A percentile compares a stretch with the other conserved stretches of the same genome.
These are phyloP conservation scores for Holacanthella duospinosa DNA, from an alignment of 2,888 invertebrate species.

Conservation along the genomic window DNA sequence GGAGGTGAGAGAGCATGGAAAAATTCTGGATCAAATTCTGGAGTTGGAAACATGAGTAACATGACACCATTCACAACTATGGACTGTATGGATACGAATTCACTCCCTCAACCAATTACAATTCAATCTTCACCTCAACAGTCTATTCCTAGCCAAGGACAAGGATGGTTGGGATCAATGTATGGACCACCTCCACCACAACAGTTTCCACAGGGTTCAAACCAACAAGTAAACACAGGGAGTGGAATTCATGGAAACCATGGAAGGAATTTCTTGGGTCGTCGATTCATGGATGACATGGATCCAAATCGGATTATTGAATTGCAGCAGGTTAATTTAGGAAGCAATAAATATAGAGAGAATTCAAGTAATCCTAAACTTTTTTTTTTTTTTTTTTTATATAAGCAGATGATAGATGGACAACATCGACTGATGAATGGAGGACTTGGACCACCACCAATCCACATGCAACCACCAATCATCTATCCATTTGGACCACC, in stretches of 20 bases:
- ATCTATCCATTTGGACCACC: conserved; percentile 28
- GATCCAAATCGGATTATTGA: conserved; percentile 23
- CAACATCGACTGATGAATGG: conserved; percentile 33
- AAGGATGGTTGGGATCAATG: conserved; percentile 19
- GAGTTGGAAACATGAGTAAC: conserved; percentile 11
- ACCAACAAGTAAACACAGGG: conserved; percentile 10
- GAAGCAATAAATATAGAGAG: background rate
- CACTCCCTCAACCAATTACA: conserved; percentile 17
- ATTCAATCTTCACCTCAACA: conserved; percentile 12
- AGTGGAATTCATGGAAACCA: conserved; percentile 12
- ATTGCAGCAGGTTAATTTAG: conserved; percentile 18
- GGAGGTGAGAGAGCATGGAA: conserved; percentile 32
- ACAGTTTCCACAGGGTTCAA: conserved; percentile 14
- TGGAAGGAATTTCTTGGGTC: conserved; percentile 23
- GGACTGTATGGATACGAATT: conserved; percentile 17
- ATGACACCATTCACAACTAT: conserved; percentile 14
- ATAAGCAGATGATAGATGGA: conserved; percentile 28
- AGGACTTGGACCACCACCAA: conserved; percentile 26
- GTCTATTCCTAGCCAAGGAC: conserved; percentile 15
- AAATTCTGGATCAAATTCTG: conserved; percentile 11
- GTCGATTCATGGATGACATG: conserved; percentile 33
- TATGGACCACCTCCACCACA: conserved; percentile 20
- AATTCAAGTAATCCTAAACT: no score
- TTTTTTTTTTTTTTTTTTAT: background rate
- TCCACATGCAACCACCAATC: conserved; percentile 27